Conservation (phyloP, 2,888 invertebrate genomes). For the Drosophila parthenogenetica region DNA sequence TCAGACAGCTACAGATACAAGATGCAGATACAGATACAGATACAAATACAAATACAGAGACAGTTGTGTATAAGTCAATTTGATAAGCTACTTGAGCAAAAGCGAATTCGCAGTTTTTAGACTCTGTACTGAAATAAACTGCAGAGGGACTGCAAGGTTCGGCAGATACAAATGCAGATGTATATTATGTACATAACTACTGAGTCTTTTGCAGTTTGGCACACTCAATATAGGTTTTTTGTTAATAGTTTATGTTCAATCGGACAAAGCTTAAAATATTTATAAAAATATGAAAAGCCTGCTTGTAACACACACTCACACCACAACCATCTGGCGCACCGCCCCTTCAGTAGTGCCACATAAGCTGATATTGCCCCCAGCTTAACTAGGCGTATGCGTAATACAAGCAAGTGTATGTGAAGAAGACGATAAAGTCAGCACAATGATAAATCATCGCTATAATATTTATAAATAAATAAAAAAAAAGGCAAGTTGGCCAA, state of each 20-base stretch:
- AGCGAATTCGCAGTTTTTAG: conserved; percentile 1
- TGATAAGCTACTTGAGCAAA: conserved; percentile 75
- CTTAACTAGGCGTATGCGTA: conserved; percentile 74
- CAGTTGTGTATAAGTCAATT: conserved; percentile 29
- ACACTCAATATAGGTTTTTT: too few relatives aligned
- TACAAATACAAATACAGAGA: conserved; percentile 12
- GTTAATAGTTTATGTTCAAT: conserved; percentile 16
- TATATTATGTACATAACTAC: too few relatives aligned
- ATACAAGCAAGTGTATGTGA: conserved; percentile 50
- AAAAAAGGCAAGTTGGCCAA: conserved; percentile 29
- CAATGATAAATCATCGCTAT: conserved; percentile 79
- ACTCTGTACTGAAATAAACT: too few relatives aligned
- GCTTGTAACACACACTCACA: conserved; percentile 16
- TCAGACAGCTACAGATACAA: neutral
- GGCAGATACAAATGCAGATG: too few relatives aligned
- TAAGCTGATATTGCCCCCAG: conserved; percentile 69
- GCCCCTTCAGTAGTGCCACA: neutral
- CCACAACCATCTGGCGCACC: too few relatives aligned
- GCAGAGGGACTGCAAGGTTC: too few relatives aligned
- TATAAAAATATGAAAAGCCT: conserved; percentile 71
- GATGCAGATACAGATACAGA: conserved; percentile 3
- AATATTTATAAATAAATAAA: conserved; percentile 55
- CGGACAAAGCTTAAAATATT: conserved; percentile 75
- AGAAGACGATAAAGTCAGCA: conserved; percentile 73
- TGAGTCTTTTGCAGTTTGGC: too few relatives aligned